Evolutionary conservation across 1,140 invertebrate species (phyloP).

Genomic region (Saccostrea echinata): DNA sequence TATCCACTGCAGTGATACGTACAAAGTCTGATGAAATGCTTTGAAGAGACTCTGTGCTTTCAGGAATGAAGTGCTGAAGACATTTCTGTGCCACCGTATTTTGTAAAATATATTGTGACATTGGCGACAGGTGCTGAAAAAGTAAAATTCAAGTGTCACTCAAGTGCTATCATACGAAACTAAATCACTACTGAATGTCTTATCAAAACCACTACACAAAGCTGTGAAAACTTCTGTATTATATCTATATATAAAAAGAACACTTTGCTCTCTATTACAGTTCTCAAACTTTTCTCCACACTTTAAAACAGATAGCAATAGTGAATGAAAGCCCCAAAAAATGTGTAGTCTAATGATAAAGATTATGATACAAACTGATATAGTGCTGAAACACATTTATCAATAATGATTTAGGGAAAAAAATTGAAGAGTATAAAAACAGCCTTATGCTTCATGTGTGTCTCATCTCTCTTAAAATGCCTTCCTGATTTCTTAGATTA

Average conservation of each 20-base stretch:
- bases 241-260: too few relatives aligned
- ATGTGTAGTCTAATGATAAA: background rate
- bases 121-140: conserved; percentile 53
- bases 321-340: background rate
- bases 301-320: too few relatives aligned
- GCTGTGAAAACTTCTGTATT: too few relatives aligned
- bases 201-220: background rate
- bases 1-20: conserved; percentile 38
- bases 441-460: background rate
- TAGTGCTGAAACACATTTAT: background rate
- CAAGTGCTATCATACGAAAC: conserved; percentile 4
- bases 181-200: background rate
- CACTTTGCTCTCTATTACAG: too few relatives aligned
- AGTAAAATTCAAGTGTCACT: conserved; percentile 27
- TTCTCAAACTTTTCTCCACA: background rate
- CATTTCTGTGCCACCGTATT: conserved; percentile 45
- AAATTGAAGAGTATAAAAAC: too few relatives aligned
- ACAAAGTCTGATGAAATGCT: conserved; percentile 77
- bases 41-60: conserved; percentile 73
- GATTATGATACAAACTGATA: background rate
- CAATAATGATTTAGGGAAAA: background rate
- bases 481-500: background rate
- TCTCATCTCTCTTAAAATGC: background rate
- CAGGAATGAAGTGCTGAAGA: conserved; percentile 59
- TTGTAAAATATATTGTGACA: conserved; percentile 56